Evolutionary conservation across 2,113 vertebrate species (phyloP).

Genomic region (Talpa occidentalis): DNA sequence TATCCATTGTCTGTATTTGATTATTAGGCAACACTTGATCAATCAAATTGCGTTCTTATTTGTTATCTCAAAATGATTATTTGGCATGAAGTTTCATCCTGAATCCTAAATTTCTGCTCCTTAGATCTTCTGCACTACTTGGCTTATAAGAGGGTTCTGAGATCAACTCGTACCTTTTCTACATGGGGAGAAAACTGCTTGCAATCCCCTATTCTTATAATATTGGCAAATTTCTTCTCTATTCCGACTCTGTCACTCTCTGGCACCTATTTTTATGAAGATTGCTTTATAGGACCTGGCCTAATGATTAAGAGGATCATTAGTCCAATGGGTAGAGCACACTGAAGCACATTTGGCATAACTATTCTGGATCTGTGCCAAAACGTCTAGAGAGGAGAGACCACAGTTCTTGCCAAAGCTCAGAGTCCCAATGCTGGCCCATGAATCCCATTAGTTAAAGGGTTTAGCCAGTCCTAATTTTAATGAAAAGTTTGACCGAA

Average conservation of each 20-base stretch:
- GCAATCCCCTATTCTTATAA: constrained; percentile 71
- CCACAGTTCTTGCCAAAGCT: constrained; percentile 74
- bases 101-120: constrained; percentile 27
- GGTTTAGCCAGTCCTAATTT: constrained; percentile 66
- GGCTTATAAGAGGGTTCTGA: constrained; percentile 64
- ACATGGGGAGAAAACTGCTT: constrained; percentile 73
- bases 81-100: constrained; percentile 19
- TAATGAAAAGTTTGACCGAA: constrained; percentile 77
- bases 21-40: neutral
- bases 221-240: constrained; percentile 79
- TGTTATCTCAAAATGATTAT: constrained; percentile 16
- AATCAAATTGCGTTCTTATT: neutral
- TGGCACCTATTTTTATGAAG: constrained; percentile 74
- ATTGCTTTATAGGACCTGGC: constrained; percentile 71
- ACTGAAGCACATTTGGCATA: constrained; percentile 43
- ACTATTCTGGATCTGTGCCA: constrained; percentile 74
- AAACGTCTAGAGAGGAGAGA: constrained; percentile 57
- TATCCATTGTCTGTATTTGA: neutral
- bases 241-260: constrained; percentile 69
- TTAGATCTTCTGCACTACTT: constrained; percentile 55
- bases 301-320: constrained; percentile 54
- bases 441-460: constrained; percentile 77
- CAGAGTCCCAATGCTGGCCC: constrained; percentile 68
- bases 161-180: constrained; percentile 75
- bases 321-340: constrained; percentile 70